These are phyloP conservation scores for Baronia brevicornis DNA, from an alignment of 2,888 invertebrate species.

Conservation along the genomic window DNA sequence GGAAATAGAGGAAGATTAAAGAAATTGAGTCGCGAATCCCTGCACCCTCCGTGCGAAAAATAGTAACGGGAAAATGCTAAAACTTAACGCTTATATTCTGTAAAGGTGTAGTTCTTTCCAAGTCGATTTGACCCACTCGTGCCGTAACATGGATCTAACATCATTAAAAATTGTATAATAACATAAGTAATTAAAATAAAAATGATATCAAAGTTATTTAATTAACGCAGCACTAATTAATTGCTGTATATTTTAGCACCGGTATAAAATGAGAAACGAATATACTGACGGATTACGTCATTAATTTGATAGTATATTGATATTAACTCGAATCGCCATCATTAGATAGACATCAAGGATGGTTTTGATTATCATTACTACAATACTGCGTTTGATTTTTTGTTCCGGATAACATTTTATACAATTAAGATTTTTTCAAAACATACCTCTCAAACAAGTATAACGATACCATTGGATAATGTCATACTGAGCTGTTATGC, in stretches of 20 bases:
- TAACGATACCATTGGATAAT: constrained; percentile 1
- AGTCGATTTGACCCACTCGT: too few relatives aligned
- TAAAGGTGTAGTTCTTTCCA: too few relatives aligned
- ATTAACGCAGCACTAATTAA: too few relatives aligned
- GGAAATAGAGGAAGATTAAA: too few relatives aligned
- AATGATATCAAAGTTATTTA: neutral
- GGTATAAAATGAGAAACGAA: constrained; percentile 4
- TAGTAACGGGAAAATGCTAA: too few relatives aligned
- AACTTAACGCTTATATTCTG: too few relatives aligned
- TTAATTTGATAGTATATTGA: constrained; percentile 5
- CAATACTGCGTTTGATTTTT: too few relatives aligned
- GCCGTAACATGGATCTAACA: too few relatives aligned
- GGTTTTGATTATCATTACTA: neutral
- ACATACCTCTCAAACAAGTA: neutral
- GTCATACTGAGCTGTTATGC: constrained; percentile 12
- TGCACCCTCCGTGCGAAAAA: too few relatives aligned
- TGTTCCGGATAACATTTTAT: too few relatives aligned
- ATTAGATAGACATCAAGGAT: neutral
- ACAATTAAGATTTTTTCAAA: neutral
- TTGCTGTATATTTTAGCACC: neutral
- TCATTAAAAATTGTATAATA: constrained; percentile 19
- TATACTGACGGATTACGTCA: constrained; percentile 13
- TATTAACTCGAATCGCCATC: neutral
- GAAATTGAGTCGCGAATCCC: too few relatives aligned
- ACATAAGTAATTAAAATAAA: constrained; percentile 9